phyloP scores from a whole-genome alignment of 2,888 invertebrate genomes.

The Sarcophaga subvicina region DNA sequence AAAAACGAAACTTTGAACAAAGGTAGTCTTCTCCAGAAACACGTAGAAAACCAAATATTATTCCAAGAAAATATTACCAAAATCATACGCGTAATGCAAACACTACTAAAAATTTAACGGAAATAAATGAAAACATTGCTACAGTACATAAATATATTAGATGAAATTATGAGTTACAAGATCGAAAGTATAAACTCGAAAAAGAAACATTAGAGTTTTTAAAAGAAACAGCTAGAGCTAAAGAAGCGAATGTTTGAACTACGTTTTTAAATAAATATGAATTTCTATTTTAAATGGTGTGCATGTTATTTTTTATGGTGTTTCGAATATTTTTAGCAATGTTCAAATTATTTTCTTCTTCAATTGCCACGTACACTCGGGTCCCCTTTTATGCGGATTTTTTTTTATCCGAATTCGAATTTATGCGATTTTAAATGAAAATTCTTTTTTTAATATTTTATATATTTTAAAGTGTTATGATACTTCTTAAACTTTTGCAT shows the following conservation, averaged over 20 bases:
- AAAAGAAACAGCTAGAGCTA: not conserved
- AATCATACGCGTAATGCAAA: not conserved
- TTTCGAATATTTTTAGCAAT: too few species aligned
- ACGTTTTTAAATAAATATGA: too few species aligned
- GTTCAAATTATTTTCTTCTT: too few species aligned
- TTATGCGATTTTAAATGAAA: too few species aligned
- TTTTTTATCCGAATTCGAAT: too few species aligned
- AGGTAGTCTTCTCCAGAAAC: not conserved
- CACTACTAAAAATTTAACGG: not conserved
- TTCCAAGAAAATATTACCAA: not conserved
- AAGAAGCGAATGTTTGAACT: not conserved
- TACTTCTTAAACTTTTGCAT: too few species aligned
- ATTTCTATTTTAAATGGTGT: too few species aligned
- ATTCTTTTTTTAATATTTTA: too few species aligned
- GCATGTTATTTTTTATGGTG: too few species aligned
- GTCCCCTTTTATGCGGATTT: too few species aligned
- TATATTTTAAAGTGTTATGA: too few species aligned
- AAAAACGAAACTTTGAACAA: not conserved
- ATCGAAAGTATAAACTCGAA: not conserved
- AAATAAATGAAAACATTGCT: conserved; percentile 3
- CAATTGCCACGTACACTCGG: not conserved
- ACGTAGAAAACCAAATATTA: not conserved
- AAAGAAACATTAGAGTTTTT: not conserved
- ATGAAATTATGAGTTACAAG: not conserved
- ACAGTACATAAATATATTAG: not conserved